phyloP scores from a whole-genome alignment of 2,113 vertebrate species.

The Mus spicilegus region DNA sequence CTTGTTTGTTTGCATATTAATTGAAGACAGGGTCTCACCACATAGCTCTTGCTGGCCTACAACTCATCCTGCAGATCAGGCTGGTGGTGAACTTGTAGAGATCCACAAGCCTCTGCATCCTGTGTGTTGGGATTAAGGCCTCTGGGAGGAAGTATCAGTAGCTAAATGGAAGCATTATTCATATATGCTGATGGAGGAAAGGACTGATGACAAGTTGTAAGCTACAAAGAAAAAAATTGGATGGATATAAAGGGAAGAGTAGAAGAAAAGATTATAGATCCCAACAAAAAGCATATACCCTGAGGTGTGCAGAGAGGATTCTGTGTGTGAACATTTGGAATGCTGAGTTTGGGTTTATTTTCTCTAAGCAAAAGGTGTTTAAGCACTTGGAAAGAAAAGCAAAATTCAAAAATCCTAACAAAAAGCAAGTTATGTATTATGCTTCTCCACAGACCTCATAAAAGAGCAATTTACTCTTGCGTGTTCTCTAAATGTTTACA shows the following conservation, averaged over 20 bases:
- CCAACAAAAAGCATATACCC: not conserved
- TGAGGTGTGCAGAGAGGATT: not conserved
- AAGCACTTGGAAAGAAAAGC: slow-evolving; percentile 57
- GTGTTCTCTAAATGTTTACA: slow-evolving; percentile 76
- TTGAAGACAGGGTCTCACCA: not conserved
- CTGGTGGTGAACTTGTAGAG: not conserved
- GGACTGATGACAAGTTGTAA: not conserved
- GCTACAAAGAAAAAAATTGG: not conserved
- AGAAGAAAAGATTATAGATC: not conserved
- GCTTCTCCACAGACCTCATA: slow-evolving; percentile 75
- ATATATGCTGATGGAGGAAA: not conserved
- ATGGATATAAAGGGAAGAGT: not conserved
- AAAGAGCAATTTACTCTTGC: slow-evolving; percentile 76
- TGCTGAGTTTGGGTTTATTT: slow-evolving; percentile 31
- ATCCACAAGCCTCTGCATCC: not conserved
- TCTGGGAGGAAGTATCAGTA: not conserved
- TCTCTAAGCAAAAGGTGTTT: slow-evolving; percentile 55
- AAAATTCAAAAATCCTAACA: slow-evolving; percentile 64
- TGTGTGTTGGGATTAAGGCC: too few species aligned
- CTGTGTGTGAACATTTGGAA: not conserved
- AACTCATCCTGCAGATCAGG: too few species aligned
- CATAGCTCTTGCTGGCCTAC: not conserved
- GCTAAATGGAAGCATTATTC: not conserved
- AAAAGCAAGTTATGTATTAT: slow-evolving; percentile 70
- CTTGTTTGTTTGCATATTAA: not conserved